Evolutionary conservation across 2,113 vertebrate genomes (phyloP).

Genomic region (Aplodontia rufa): DNA sequence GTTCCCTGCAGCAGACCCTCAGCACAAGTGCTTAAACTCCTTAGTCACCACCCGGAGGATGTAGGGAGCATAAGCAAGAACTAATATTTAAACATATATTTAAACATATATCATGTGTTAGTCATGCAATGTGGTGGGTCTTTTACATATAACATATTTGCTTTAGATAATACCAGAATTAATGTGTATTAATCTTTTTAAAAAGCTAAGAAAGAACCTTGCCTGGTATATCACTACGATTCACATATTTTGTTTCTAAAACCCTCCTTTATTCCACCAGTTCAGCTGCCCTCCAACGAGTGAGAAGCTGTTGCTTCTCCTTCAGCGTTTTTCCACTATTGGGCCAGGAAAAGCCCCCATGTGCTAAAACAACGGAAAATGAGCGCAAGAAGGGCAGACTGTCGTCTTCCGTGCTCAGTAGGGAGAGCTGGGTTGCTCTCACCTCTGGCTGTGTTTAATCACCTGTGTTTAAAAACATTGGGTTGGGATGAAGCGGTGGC

Average conservation of each 20-base stretch:
- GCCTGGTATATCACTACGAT: neutral
- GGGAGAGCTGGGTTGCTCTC: neutral
- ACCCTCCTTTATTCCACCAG: neutral
- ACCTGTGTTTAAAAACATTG: neutral
- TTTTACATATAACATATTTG: neutral
- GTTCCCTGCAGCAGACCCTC: neutral
- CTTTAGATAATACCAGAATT: neutral
- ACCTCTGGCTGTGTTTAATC: neutral
- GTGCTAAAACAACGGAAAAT: conserved; percentile 35
- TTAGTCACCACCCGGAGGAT: neutral
- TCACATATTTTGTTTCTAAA: neutral
- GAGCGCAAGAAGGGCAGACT: neutral
- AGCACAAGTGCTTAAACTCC: neutral
- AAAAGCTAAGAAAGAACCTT: conserved; percentile 17
- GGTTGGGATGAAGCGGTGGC: no score
- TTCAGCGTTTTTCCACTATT: neutral
- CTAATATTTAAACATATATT: conserved; percentile 17
- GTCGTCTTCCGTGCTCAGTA: neutral
- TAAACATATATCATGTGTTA: neutral
- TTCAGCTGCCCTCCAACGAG: neutral
- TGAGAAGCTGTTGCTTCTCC: neutral
- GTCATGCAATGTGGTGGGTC: neutral
- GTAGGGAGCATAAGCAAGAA: neutral
- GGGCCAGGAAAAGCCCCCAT: neutral
- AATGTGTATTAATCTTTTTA: neutral